Percentiles rank a stretch among this genome's conserved stretches.
These are phyloP conservation scores for Campylorhamphus procurvoides DNA, from an alignment of 2,113 vertebrate species.

Conservation along the genomic window DNA sequence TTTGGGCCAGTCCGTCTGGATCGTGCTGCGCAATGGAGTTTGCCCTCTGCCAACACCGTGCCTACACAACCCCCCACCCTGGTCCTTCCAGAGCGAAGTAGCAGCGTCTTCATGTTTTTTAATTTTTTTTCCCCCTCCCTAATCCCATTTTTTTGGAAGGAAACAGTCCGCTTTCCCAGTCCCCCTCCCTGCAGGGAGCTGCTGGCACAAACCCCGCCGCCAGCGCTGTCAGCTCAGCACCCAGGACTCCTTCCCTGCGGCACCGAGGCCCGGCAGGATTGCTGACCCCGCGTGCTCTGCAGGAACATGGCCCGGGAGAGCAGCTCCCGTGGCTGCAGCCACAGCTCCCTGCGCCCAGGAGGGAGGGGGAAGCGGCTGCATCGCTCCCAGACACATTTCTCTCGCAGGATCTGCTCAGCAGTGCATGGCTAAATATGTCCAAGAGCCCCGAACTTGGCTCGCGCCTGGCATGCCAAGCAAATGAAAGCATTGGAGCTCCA, in stretches of 20 bases:
- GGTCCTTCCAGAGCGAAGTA: neutral
- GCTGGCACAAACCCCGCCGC: neutral
- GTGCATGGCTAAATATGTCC: constrained; percentile 61
- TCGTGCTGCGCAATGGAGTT: neutral
- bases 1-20: neutral
- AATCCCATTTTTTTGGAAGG: neutral
- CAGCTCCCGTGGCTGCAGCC: neutral
- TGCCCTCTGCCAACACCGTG: neutral
- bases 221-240: neutral
- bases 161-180: neutral
- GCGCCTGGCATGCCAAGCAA: constrained; percentile 22
- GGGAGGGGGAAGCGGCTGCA: neutral
- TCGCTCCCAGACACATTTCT: neutral
- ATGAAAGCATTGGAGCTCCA: constrained; percentile 41
- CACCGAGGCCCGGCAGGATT: neutral
- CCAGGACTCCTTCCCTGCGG: neutral
- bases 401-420: constrained; percentile 7
- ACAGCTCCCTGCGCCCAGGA: neutral
- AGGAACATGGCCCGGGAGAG: neutral
- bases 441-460: constrained; percentile 53
- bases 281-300: neutral
- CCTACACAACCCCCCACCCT: fast-evolving
- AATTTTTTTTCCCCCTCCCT: neutral
- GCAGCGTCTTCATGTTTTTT: neutral
- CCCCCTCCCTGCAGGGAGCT: neutral